Base-by-base conservation (phyloP, 2,113 vertebrate genomes). In the Jacana jacana region DNA sequence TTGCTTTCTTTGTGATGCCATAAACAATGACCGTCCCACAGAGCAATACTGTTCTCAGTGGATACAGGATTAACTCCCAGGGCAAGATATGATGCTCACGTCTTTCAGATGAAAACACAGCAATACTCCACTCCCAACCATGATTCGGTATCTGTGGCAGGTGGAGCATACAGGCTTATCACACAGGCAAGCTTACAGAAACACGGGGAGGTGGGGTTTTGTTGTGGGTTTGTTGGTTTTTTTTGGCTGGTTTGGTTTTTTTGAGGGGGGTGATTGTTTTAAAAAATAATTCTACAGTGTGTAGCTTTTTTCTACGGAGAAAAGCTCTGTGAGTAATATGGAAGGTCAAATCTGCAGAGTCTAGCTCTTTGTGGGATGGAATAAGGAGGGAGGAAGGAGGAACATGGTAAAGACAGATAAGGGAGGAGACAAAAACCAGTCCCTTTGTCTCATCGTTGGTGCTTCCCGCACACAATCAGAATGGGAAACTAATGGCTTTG, bases 291-390 rank as follows among this genome's bases (percentile, higher is more conserved):
- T 86, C n/a, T n/a, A n/a, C n/a, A n/a, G n/a, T n/a, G n/a, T n/a
- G n/a, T n/a, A n/a, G n/a, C n/a, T n/a, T n/a, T n/a, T n/a, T n/a
- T n/a, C n/a, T n/a, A n/a, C n/a, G n/a, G n/a, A n/a, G n/a, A n/a
- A 95, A 95, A 93, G 87, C 85, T 97, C 93, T 97, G 81, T 96
- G 83, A 31, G 33, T 96, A 96, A 89, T 88, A 49, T 4, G 49
- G 92, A 95, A 97, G 63, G 68, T 79, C 91, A 85, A 94, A 89
- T 71, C 69, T 94, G 89, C 82, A 89, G 22, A 77, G 84, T 89
- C 61, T 79, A 78, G 22, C 49, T 93, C 88, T 90, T 87, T 86
- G 37, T 82, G 44, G 76, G 76, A 95, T 44, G 31, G n/a, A 85
- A 76, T 51, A 61, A 48, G 40, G 27, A 66, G 25, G 11, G 48